Conservation (phyloP, 2,113 vertebrate genomes). For the Henicopernis longicauda region DNA sequence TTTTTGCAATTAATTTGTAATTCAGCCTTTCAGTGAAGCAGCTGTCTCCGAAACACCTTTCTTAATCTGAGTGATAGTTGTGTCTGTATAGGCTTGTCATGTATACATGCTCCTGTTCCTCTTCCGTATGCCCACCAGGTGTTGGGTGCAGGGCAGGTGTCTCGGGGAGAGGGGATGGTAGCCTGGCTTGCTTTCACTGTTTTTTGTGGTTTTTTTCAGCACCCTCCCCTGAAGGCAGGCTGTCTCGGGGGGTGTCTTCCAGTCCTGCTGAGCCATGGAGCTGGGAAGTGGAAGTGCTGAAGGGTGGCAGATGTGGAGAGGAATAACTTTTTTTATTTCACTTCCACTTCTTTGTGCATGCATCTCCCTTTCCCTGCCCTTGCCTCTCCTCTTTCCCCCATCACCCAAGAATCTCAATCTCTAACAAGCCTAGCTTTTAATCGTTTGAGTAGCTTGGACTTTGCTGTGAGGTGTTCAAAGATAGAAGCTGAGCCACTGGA, state of each 20-base stretch:
- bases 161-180: accelerated
- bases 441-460: not conserved
- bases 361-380: not conserved
- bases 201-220: not conserved
- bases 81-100: not conserved
- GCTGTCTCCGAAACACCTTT: not conserved
- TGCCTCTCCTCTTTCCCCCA: not conserved
- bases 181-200: not conserved
- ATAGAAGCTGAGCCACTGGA: not conserved
- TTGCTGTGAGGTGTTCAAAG: not conserved
- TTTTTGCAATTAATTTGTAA: not conserved
- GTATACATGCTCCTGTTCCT: not conserved
- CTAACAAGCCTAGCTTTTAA: not conserved
- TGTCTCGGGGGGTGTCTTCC: accelerated
- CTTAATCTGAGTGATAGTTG: not conserved
- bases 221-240: not conserved
- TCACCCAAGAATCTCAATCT: not conserved
- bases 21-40: not conserved
- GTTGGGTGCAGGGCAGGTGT: not conserved
- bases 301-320: not conserved
- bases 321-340: not conserved
- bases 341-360: not conserved
- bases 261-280: not conserved
- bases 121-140: not conserved
- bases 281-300: not conserved